Evolutionary conservation across 2,797 vertebrate genomes (phyloP), one percentile per base, ranked within the genome.

Genomic region (Margarornis squamiger): DNA sequence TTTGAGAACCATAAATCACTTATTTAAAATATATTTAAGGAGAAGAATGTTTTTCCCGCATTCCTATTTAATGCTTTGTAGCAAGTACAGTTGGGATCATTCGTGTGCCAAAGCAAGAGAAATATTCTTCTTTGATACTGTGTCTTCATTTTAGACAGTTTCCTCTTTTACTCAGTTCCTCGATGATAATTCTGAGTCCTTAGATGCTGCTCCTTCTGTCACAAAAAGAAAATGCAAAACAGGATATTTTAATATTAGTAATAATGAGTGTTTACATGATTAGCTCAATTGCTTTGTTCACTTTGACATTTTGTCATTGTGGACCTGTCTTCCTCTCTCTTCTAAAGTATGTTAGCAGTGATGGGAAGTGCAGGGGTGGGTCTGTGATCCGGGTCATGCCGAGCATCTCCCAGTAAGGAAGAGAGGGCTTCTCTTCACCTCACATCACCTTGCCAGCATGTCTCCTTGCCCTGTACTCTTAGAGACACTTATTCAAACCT

Each of bases 201-300:
- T 88, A 84, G 79, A 57, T 94, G 91, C 74, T 79, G 76, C 38
- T 94, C 7, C 6, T 96, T 91, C 91, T 93, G 85, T 93, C 70
- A 82, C 83, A 67, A 43, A 95, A 89, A 93, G 83, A 93, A 95
- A 95, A 95, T 91, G 94, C 94, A 96, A 96, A 96, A 1, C 62
- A 83, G 92, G 77, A 8, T 92, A 91, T 95, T 96, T 95, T 92
- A 95, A 87, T 94, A 55, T 84, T 90, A 66, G 72, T 95, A 90
- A 80, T 94, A 91, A 96, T 85, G 63, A 92, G 51, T 93, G 94
- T 95, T 97, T 96, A 95, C 88, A 54, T 95, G 94, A 95, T 95
- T 95, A 90, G 73, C 88, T 92, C 71, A 87, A 59, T 94, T 93
- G 90, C 97, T 97, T 97, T 96, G 95, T 97, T 97, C 97, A 88